These are phyloP conservation scores for Papilio elwesi DNA, from an alignment of 2,888 invertebrate genomes.

Conservation along the genomic window DNA sequence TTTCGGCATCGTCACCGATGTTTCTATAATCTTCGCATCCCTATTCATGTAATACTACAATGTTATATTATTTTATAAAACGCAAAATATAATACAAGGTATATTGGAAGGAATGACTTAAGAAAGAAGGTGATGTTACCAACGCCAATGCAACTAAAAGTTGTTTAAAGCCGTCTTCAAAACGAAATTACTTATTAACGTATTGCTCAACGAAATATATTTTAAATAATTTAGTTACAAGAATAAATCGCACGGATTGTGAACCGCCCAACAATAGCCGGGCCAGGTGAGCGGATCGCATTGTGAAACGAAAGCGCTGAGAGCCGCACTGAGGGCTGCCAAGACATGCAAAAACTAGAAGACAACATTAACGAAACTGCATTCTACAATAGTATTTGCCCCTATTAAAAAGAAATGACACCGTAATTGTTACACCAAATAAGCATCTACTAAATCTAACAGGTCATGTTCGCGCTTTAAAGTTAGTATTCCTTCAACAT, in stretches of 20 bases:
- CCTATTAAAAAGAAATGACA: not conserved
- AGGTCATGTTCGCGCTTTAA: too few relatives aligned
- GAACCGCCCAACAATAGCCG: conserved; percentile 32
- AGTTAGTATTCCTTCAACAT: too few relatives aligned
- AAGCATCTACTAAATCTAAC: too few relatives aligned
- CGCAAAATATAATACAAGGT: not conserved
- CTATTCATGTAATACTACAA: not conserved
- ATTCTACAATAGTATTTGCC: not conserved
- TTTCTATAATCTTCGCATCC: not conserved
- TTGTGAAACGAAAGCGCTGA: conserved; percentile 34
- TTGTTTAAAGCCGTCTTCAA: not conserved
- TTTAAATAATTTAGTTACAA: not conserved
- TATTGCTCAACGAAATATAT: conserved; percentile 13
- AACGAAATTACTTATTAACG: too few relatives aligned
- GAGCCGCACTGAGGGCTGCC: conserved; percentile 25
- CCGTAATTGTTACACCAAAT: too few relatives aligned
- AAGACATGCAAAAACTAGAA: conserved; percentile 11
- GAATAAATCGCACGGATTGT: conserved; percentile 27
- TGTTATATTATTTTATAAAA: not conserved
- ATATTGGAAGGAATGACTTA: not conserved
- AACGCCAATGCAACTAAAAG: not conserved
- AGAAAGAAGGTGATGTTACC: not conserved
- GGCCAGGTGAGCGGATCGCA: conserved; percentile 33
- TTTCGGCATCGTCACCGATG: not conserved
- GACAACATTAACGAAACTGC: not conserved